Base-by-base conservation (phyloP, 2,888 invertebrate species). In the Dolichomitus sp. region DNA sequence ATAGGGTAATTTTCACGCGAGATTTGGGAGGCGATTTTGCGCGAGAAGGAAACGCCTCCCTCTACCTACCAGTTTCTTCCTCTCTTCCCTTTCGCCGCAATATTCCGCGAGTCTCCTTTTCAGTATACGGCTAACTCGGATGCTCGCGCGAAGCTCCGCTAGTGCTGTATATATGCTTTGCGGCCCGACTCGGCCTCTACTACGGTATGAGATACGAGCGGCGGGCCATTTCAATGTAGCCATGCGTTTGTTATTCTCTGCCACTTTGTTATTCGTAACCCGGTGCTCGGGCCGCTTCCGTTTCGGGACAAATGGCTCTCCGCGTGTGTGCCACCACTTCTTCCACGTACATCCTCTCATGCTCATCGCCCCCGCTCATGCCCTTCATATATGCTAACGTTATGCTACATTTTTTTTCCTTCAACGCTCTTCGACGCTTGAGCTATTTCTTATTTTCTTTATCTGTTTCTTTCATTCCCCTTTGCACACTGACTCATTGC, bases 1-100 rank as follows among this genome's bases (percentile, higher is more conserved):
- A 93, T 93, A 90, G 93, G 93, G 93, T 93, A 93, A 93, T 93
- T 93, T 93, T 93, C 93, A 93, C 93, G 93, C 93, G 93, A 93
- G 93, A 93, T 93, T 93, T 93, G 93, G 91, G 90, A 92, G 90
- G 91, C 92, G 93, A 93, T 93, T 90, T 91, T 88, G 89, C 91
- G 90, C 86, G 88, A 90, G 88, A 88, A 82, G 84, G 68, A 83
- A 85, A 87, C 54, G 70, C 48, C 33, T 48, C 48, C 17, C 66
- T 65, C 42, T n/a, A 33, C 57, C 73, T 27, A 12, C 27, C 19
- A 27, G 52, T 50, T 66, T 72, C 74, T 70, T 30, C n/a, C 54
- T 61, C 17, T 69, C 66, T 74, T 74, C 37, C 66, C 66, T 74
- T 74, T 66, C 40, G 66, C 77, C 42, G 50, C 9, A 37, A 37